phyloP scores from a whole-genome alignment of 2,113 vertebrate species.

The Barbus barbus region DNA sequence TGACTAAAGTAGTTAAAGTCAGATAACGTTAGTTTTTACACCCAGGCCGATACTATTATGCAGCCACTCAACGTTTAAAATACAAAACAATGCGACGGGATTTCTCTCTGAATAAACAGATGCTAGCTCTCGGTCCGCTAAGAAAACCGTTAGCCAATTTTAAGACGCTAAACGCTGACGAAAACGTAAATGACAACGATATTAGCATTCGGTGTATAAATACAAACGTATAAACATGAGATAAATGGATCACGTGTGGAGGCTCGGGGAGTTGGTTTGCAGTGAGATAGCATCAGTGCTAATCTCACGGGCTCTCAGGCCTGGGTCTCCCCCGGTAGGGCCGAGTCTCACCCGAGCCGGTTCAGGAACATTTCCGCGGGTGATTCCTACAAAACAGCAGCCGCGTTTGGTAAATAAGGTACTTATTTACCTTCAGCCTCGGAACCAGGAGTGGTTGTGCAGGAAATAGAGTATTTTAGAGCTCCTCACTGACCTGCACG shows the following conservation, averaged over 20 bases:
- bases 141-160: constrained; percentile 1
- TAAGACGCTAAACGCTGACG: not conserved
- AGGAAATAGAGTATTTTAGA: constrained; percentile 60
- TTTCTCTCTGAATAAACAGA: not conserved
- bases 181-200: not conserved
- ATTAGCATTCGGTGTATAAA: not conserved
- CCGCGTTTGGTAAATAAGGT: constrained; percentile 29
- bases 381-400: not conserved
- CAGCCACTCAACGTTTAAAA: not conserved
- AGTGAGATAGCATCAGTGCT: not conserved
- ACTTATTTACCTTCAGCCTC: constrained; percentile 77
- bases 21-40: not conserved
- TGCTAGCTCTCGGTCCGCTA: not conserved
- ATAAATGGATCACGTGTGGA: not conserved
- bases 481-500: constrained; percentile 66
- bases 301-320: constrained; percentile 45
- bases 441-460: constrained; percentile 63
- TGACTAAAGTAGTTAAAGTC: not conserved
- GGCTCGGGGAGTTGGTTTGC: not conserved
- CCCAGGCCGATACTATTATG: not conserved
- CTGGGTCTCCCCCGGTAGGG: constrained; percentile 44
- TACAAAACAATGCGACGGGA: not conserved
- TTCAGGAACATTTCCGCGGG: constrained; percentile 26
- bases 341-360: not conserved
- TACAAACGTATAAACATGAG: not conserved